These are phyloP conservation scores for Loris lydekkerianus DNA, from an alignment of 2,797 vertebrate genomes.

Conservation along the genomic window DNA sequence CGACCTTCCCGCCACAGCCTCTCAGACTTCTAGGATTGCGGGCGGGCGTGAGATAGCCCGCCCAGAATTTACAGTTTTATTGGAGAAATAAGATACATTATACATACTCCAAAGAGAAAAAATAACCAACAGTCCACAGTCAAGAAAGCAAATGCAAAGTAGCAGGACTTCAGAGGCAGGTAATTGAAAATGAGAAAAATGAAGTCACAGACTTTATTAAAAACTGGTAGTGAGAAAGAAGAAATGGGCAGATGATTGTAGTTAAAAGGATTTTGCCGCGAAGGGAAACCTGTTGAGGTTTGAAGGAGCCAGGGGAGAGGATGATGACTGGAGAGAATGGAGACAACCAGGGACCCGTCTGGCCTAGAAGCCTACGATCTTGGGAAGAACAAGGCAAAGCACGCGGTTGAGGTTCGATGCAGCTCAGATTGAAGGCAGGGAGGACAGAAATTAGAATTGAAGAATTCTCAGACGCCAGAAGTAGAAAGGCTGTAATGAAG, in stretches of 20 bases:
- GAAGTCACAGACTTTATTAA: neutral
- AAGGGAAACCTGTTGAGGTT: neutral
- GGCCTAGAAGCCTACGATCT: neutral
- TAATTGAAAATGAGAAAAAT: neutral
- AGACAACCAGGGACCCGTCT: neutral
- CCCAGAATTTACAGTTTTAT: neutral
- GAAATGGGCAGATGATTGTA: neutral
- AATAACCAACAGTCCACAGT: neutral
- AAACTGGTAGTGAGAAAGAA: neutral
- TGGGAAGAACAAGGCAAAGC: neutral
- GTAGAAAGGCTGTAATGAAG: neutral
- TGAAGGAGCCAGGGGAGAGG: neutral
- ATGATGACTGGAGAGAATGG: neutral
- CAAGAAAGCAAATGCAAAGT: neutral
- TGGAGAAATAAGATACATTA: neutral
- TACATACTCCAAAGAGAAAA: neutral
- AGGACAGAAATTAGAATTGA: neutral
- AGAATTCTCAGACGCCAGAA: neutral
- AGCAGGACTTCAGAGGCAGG: neutral
- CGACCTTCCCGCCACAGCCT: too few relatives aligned
- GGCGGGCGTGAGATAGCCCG: too few relatives aligned
- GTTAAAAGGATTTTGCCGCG: neutral
- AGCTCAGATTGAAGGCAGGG: neutral
- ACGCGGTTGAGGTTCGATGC: neutral
- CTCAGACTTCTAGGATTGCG: too few relatives aligned